Conservation (phyloP, 2,113 vertebrate genomes). For the Arothron firmamentum region DNA sequence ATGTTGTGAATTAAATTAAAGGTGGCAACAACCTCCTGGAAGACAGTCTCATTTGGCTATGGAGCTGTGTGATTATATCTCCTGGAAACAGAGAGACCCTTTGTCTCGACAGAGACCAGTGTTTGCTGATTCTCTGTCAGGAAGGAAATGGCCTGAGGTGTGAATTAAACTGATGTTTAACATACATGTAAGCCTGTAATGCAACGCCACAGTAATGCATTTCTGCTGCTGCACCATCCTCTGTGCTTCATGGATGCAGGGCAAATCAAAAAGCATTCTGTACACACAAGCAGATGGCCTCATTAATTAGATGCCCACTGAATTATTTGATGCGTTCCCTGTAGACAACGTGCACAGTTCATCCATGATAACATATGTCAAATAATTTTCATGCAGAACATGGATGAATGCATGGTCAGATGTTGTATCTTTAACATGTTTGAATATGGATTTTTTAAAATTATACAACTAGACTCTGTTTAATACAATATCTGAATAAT, state of each 20-base stretch:
- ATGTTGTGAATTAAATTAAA: constrained; percentile 29
- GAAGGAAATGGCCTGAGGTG: constrained; percentile 38
- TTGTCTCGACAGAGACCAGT: constrained; percentile 22
- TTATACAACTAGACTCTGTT: too few relatives aligned
- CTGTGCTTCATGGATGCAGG: not conserved
- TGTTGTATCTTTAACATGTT: too few relatives aligned
- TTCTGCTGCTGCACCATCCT: not conserved
- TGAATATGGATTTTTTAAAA: too few relatives aligned
- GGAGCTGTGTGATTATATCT: constrained; percentile 22
- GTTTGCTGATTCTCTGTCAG: not conserved
- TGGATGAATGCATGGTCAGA: too few relatives aligned
- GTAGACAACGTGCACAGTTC: not conserved
- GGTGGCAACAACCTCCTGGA: constrained; percentile 15
- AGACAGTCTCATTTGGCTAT: constrained; percentile 7
- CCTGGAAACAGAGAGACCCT: constrained; percentile 11
- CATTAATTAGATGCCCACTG: not conserved
- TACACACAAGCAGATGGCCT: not conserved
- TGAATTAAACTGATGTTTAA: constrained; percentile 1
- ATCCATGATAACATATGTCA: not conserved
- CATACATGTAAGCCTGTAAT: not conserved
- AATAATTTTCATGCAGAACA: not conserved
- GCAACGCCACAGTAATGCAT: not conserved
- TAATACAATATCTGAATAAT: too few relatives aligned
- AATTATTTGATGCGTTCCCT: not conserved
- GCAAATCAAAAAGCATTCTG: too few relatives aligned